Evolutionary conservation across 2,888 invertebrate genomes (phyloP).

Genomic region (Limnephilus rhombicus): DNA sequence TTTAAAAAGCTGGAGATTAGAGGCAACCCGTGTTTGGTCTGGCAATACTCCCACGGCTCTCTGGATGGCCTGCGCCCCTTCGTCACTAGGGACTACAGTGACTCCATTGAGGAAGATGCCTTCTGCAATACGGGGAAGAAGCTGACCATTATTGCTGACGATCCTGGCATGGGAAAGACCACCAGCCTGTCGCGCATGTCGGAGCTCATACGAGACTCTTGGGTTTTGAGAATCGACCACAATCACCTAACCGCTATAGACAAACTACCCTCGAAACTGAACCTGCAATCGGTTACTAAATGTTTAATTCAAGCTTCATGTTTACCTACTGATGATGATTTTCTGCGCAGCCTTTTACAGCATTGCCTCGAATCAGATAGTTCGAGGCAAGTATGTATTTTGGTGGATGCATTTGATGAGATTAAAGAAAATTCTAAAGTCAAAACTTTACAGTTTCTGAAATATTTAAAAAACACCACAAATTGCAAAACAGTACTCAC

Average conservation of each 20-base stretch:
- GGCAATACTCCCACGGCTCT: background rate
- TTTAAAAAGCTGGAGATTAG: background rate
- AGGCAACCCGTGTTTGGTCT: background rate
- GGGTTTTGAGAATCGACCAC: background rate
- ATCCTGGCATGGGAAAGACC: background rate
- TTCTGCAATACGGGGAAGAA: background rate
- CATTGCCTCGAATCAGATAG: background rate
- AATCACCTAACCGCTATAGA: background rate
- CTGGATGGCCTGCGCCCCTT: background rate
- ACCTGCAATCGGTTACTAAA: background rate
- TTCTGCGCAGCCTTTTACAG: background rate
- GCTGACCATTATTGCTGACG: background rate
- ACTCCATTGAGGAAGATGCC: background rate
- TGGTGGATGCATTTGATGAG: background rate
- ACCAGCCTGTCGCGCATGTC: background rate
- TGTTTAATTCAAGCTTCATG: background rate
- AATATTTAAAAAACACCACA: background rate
- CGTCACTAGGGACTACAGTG: background rate
- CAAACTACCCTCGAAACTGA: background rate
- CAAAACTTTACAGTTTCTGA: background rate
- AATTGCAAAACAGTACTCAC: background rate
- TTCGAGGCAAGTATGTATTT: background rate
- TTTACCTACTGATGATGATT: background rate
- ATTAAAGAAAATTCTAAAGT: background rate
- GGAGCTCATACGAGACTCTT: background rate